Evolutionary conservation across 2,888 invertebrate species (phyloP).

Genomic region (Xanthia icteritia): DNA sequence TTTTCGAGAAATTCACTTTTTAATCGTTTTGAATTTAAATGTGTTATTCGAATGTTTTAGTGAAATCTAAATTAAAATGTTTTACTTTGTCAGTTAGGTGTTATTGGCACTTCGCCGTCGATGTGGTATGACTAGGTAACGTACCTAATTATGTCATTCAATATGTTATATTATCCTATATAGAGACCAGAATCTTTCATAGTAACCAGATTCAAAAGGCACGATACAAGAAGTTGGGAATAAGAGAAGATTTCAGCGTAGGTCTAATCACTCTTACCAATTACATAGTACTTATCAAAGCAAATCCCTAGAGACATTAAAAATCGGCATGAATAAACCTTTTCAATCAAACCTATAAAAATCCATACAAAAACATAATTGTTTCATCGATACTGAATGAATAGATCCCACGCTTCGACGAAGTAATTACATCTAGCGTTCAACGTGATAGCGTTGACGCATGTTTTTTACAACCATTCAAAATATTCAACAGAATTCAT

Average conservation of each 20-base stretch:
- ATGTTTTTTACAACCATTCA: slow-evolving; percentile 25
- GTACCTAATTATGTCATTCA: slow-evolving; percentile 2
- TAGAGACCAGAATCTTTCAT: neutral
- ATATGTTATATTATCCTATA: neutral
- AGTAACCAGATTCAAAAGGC: neutral
- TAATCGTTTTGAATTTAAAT: too few species aligned
- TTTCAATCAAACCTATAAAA: slow-evolving; percentile 29
- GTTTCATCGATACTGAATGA: slow-evolving; percentile 31
- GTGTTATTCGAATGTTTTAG: too few species aligned
- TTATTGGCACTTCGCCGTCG: too few species aligned
- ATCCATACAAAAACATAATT: slow-evolving; percentile 39
- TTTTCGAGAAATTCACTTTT: too few species aligned
- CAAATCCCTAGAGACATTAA: neutral
- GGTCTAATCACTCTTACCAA: neutral
- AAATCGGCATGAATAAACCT: slow-evolving; percentile 23
- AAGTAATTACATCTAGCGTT: slow-evolving; percentile 35
- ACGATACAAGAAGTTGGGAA: neutral
- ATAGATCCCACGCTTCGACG: slow-evolving; percentile 37
- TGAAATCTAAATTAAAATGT: too few species aligned
- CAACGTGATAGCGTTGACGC: slow-evolving; percentile 20
- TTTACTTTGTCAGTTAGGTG: too few species aligned
- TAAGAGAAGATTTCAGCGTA: neutral
- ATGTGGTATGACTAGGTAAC: neutral
- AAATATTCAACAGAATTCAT: slow-evolving; percentile 43
- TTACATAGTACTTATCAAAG: neutral